phyloP scores from a whole-genome alignment of 2,113 vertebrate genomes.

The Brachyhypopomus gauderio region DNA sequence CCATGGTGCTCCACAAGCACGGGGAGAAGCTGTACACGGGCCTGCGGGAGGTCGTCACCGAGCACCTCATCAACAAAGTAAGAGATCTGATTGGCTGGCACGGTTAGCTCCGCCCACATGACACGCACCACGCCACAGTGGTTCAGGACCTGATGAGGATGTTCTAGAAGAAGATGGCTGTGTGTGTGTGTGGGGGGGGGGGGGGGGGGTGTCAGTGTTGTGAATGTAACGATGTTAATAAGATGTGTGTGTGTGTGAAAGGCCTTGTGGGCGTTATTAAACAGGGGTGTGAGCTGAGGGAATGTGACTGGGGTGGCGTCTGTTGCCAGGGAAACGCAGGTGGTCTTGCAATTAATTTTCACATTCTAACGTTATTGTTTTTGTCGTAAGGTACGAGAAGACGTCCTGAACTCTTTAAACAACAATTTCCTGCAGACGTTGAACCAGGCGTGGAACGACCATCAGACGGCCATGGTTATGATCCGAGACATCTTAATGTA shows the following conservation, averaged over 20 bases:
- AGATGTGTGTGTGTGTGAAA: too few relatives aligned
- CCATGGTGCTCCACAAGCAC: constrained; percentile 99
- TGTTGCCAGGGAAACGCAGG: not conserved
- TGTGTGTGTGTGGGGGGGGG: too few relatives aligned
- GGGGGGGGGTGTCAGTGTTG: too few relatives aligned
- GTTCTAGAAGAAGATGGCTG: too few relatives aligned
- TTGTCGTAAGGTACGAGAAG: constrained; percentile 85
- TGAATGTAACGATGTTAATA: too few relatives aligned
- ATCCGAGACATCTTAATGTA: constrained; percentile 99
- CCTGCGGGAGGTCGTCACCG: constrained; percentile 96
- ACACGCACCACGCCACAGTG: too few relatives aligned
- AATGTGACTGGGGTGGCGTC: not conserved
- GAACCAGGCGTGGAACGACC: constrained; percentile 98
- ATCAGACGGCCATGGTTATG: constrained; percentile 98
- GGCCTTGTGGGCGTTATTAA: too few relatives aligned
- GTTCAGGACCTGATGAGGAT: too few relatives aligned
- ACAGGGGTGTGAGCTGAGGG: too few relatives aligned
- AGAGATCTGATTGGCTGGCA: constrained; percentile 34
- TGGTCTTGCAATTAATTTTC: not conserved
- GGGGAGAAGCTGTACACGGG: constrained; percentile 99
- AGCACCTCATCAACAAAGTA: constrained; percentile 99
- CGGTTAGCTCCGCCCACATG: too few relatives aligned
- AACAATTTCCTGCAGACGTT: constrained; percentile 97
- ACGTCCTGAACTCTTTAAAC: constrained; percentile 93
- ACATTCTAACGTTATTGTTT: not conserved